Evolutionary conservation across 2,888 invertebrate genomes (phyloP).

Genomic region (Tricholauxania praeusta): DNA sequence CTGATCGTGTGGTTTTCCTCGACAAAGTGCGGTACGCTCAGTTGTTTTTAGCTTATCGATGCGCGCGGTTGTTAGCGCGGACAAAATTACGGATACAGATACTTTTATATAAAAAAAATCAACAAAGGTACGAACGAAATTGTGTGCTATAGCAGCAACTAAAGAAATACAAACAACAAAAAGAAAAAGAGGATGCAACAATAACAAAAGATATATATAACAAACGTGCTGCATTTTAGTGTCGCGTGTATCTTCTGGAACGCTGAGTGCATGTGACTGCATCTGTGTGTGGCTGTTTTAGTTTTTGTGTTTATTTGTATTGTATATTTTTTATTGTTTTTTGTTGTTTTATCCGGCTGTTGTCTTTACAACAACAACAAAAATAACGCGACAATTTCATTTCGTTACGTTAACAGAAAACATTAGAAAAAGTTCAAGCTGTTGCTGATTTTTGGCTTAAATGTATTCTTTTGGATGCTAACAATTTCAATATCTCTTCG

Average conservation of each 20-base stretch:
- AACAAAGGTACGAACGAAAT: neutral
- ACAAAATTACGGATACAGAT: slow-evolving; percentile 1
- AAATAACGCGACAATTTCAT: neutral
- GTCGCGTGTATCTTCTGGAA: slow-evolving; percentile 29
- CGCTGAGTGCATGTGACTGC: neutral
- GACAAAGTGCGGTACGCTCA: slow-evolving; percentile 27
- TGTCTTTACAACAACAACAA: slow-evolving; percentile 4
- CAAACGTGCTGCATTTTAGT: slow-evolving; percentile 28
- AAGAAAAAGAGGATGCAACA: neutral
- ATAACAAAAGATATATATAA: slow-evolving; percentile 9
- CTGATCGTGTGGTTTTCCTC: too few relatives aligned
- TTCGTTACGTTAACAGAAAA: neutral
- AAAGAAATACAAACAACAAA: slow-evolving; percentile 1
- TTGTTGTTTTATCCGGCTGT: slow-evolving; percentile 2
- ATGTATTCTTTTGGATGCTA: too few relatives aligned
- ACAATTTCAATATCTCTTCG: too few relatives aligned
- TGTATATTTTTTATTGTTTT: neutral
- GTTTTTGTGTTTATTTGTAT: neutral
- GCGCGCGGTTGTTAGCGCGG: slow-evolving; percentile 41
- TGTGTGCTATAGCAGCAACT: too few relatives aligned
- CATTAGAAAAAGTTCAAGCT: neutral
- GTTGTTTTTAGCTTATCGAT: slow-evolving; percentile 49
- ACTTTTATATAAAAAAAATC: neutral
- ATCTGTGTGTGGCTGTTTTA: neutral
- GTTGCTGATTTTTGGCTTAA: too few relatives aligned